Percentiles rank a stretch among this genome's conserved stretches.
Conservation (phyloP, 1,140 invertebrate species). For the Orchesella cincta region DNA sequence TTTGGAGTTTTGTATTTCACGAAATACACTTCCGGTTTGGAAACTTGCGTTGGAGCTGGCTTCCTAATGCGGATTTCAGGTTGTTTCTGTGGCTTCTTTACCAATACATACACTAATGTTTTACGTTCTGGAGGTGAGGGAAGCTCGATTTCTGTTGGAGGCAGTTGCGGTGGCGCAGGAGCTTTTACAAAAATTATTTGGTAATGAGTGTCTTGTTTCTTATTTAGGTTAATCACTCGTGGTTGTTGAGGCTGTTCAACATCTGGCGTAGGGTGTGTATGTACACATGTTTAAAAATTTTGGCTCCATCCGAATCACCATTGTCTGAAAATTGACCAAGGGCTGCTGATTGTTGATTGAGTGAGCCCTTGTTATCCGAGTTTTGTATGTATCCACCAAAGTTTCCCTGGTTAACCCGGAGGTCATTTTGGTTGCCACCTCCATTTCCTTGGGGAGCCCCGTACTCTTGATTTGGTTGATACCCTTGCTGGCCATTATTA, state of each 20-base stretch:
- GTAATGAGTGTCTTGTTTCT: conserved; percentile 79
- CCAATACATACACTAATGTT: conserved; percentile 82
- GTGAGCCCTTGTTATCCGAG: neutral
- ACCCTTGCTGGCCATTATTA: neutral
- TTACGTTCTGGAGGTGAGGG: conserved; percentile 66
- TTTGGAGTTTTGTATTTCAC: conserved; percentile 71
- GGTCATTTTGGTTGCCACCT: neutral
- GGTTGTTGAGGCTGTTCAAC: conserved; percentile 58
- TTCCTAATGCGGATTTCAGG: conserved; percentile 75
- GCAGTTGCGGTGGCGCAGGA: conserved; percentile 74
- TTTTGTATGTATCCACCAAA: conserved; percentile 13
- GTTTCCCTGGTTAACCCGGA: neutral
- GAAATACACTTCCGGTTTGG: conserved; percentile 83
- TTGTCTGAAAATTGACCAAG: neutral
- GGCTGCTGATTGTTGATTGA: neutral
- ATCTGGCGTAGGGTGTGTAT: conserved; percentile 82
- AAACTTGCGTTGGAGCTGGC: conserved; percentile 72
- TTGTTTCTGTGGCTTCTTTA: conserved; percentile 77
- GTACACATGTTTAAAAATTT: conserved; percentile 78
- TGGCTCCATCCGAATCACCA: neutral
- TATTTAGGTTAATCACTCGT: conserved; percentile 52
- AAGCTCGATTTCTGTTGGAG: conserved; percentile 60
- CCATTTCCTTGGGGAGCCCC: neutral
- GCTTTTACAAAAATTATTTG: conserved; percentile 87
- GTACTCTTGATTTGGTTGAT: neutral